A percentile compares a stretch with the other conserved stretches of the same genome.
These are phyloP conservation scores for Hermatobates lingyangjiaoensis DNA, from an alignment of 1,140 invertebrate genomes.

Conservation along the genomic window DNA sequence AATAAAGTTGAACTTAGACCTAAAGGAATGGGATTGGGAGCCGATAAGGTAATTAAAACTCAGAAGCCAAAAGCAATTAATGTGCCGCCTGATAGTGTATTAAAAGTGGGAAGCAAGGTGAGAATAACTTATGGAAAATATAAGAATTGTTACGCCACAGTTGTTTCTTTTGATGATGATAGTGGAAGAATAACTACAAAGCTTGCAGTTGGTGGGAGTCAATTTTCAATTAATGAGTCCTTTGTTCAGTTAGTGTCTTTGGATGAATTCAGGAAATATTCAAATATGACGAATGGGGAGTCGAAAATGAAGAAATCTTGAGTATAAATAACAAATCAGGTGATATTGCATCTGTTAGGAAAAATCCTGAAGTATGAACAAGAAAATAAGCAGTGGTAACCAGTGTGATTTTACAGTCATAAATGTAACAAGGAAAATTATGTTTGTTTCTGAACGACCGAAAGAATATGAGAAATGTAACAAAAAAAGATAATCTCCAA, in stretches of 20 bases:
- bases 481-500: too few relatives aligned
- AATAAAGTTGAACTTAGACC: constrained; percentile 46
- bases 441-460: too few relatives aligned
- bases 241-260: constrained; percentile 53
- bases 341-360: too few relatives aligned
- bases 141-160: constrained; percentile 57
- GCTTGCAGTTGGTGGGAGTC: constrained; percentile 46
- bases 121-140: constrained; percentile 51
- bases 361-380: too few relatives aligned
- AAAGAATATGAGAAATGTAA: too few relatives aligned
- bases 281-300: too few relatives aligned
- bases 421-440: too few relatives aligned
- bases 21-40: constrained; percentile 81
- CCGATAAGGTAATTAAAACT: constrained; percentile 43
- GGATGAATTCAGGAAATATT: constrained; percentile 57
- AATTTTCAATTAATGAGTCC: constrained; percentile 54
- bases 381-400: too few relatives aligned
- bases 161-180: constrained; percentile 72
- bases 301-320: too few relatives aligned
- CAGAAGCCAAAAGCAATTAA: constrained; percentile 26
- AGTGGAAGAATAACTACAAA: constrained; percentile 60
- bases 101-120: constrained; percentile 45
- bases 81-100: constrained; percentile 37
- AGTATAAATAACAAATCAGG: too few relatives aligned
- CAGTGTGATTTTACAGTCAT: too few relatives aligned